A percentile compares a stretch with the other conserved stretches of the same genome.
phyloP scores from a whole-genome alignment of 2,888 invertebrate genomes.

The Axea sp. region DNA sequence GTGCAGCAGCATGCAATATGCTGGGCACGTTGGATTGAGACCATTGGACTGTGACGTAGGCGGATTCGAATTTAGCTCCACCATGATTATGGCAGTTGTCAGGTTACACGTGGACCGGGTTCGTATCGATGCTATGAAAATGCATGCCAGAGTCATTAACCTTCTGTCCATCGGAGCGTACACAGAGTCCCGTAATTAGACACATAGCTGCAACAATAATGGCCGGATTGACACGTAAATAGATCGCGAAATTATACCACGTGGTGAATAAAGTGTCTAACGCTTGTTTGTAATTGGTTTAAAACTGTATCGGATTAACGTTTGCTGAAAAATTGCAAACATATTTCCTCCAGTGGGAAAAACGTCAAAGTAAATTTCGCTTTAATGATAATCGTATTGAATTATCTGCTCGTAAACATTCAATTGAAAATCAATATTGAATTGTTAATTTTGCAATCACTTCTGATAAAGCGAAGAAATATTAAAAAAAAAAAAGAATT shows the following conservation, averaged over 20 bases:
- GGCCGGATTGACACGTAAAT: constrained; percentile 61
- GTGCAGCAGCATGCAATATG: constrained; percentile 53
- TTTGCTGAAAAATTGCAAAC: too few species aligned
- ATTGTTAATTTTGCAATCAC: too few species aligned
- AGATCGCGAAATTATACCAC: constrained; percentile 59
- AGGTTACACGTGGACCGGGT: constrained; percentile 52
- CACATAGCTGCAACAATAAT: constrained; percentile 57
- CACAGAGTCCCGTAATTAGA: constrained; percentile 52
- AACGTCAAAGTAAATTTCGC: too few species aligned
- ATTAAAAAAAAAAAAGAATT: too few species aligned
- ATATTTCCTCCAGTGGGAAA: too few species aligned
- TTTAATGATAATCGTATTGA: too few species aligned
- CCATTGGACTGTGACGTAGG: constrained; percentile 55
- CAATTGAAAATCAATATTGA: too few species aligned
- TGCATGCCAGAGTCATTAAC: constrained; percentile 61
- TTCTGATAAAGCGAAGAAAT: too few species aligned
- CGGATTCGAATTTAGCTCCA: constrained; percentile 47
- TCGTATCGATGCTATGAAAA: constrained; percentile 52
- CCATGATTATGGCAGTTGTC: constrained; percentile 61
- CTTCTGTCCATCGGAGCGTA: constrained; percentile 54
- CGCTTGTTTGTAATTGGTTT: constrained; percentile 33
- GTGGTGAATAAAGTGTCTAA: constrained; percentile 56
- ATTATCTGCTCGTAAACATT: too few species aligned
- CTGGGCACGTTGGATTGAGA: constrained; percentile 47
- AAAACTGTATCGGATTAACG: constrained; percentile 6